Base-by-base conservation (phyloP, 2,797 vertebrate species). In the Eulemur mongoz region DNA sequence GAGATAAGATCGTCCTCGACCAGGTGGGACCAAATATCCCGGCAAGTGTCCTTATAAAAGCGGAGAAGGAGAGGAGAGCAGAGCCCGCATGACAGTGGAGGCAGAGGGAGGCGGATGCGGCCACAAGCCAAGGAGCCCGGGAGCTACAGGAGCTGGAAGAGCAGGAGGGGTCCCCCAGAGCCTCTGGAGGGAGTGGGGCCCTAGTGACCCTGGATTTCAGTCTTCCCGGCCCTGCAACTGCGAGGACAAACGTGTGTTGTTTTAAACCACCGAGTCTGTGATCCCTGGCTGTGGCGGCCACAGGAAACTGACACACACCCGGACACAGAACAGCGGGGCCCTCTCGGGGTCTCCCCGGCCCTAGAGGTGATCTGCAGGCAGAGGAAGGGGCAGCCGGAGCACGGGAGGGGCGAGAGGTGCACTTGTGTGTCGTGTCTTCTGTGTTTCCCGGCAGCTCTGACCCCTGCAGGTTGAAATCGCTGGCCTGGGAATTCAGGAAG, bases 361-460 rank as follows among this genome's bases (percentile, higher is more conserved):
- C 25, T 0, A 10, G 9, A 23, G 61, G 27, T 38, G 30, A 0
- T 9, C n/a, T 27, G 27, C 17, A 10, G 32, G 35, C 40, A 38
- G 25, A 57, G 30, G 43, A n/a, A 5, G 25, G 27, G 38, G 75
- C 59, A 10, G 30, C 52, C 30, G 35, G 52, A 12, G 61, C 3
- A 0, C 5, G 61, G 70, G 69, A 3, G 3, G 18, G 18, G 4
- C n/a, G 35, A 32, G 35, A 40, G 35, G 35, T n/a, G 35, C 0
- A 0, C 45, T 1, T 1, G 0, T 7, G 1, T 1, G 7, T 3
- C 5, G 0, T 2, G 10, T 32, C 35, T 6, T 32, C n/a, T 4
- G 17, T 1, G 1, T 48, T 32, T 70, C 40, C 48, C 13, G 7
- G 83, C 4, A 10, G 2, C 59, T 69, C 76, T 11, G 25, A 5